Base-by-base conservation (phyloP, 2,888 invertebrate genomes). In the Euplagia quadripunctaria region DNA sequence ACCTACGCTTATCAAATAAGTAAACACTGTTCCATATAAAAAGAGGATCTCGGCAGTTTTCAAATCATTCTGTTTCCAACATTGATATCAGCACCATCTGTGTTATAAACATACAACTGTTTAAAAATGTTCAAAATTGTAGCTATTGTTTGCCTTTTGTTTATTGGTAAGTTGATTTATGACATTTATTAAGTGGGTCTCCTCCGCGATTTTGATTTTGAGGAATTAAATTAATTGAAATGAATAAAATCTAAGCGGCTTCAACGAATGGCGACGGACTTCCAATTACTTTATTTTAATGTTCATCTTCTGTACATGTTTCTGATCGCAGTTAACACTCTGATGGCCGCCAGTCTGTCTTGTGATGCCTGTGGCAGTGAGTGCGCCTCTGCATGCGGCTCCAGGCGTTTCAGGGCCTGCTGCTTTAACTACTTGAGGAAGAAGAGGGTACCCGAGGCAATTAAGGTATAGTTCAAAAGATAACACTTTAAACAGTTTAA, bases 341-440 rank as follows among this genome's bases (percentile, higher is more conserved):
- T 96, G 1, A 96, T 96, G 94, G 96, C 96, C 0, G 96, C 96
- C 20, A 89, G 92, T 11, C 88, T 97, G 17, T 96, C 97, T 1
- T 97, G 97, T 83, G 97, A 97, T 84, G 97, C 97, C 1, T 97
- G 97, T 81, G 97, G 97, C 2, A 94, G 96, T 5, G 97, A 97
- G 88, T 97, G 97, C 80, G 94, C 96, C 16, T 93, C 96, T 0
- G 97, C 97, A 0, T 97, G 97, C 81, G 97, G 97, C 4, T 97
- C 97, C 0, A 94, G 97, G 4, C 96, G 97, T 85, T 97, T 97
- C 90, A 93, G 97, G 5, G 96, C 97, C 0, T 97, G 97, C 89
- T 97, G 97, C 88, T 97, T 97, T 94, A 97, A 97, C 92, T 97
- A 97, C 85, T 91, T 97, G 82, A 97, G 97, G 86, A 97, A 96